Base-by-base conservation (phyloP, 2,888 invertebrate genomes). In the Eupithecia dodoneata region DNA sequence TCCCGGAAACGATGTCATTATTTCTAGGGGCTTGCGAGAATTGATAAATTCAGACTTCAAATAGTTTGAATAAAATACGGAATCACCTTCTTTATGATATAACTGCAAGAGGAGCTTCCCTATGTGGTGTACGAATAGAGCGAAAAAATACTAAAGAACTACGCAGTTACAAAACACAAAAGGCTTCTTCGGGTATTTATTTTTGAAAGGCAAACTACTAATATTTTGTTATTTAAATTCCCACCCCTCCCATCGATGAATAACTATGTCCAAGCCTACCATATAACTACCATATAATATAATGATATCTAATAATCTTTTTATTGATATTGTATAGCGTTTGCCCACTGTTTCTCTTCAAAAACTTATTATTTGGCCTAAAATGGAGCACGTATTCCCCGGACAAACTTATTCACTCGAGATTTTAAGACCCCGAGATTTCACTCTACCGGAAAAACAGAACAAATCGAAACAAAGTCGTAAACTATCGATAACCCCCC, bases 401-500 rank as follows among this genome's bases (percentile, higher is more conserved):
- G 15, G 2, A 52, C 15, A 15, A 13, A 52, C 6, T 52, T 6
- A 52, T n/a, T 52, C 52, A n/a, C 44, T 4, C 15, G 47, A 6
- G 10, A 52, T 52, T 52, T 52, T 2, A 52, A 52, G n/a, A n/a
- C 52, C 6, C 15, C 15, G n/a, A n/a, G 15, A 52, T n/a, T n/a
- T 15, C n/a, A 52, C 52, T n/a, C n/a, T 7, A n/a, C 15, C n/a
- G 6, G 7, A 1, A n/a, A 52, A 52, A 6, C n/a, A 52, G 6
- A 52, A 5, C 52, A 15, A 59, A 59, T 4, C 9, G 7, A 59
- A 55, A n/a, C n/a, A 9, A 18, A 18, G 2, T 63, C 10, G 30
- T 59, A 77, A 75, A 77, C 73, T 83, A 87, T 92, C 90, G 89
- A 91, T 83, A 88, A 70, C 55, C 75, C 82, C 85, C 83, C 93